These are phyloP conservation scores for Stenodema calcarata DNA, from an alignment of 2,888 invertebrate species.

Conservation along the genomic window DNA sequence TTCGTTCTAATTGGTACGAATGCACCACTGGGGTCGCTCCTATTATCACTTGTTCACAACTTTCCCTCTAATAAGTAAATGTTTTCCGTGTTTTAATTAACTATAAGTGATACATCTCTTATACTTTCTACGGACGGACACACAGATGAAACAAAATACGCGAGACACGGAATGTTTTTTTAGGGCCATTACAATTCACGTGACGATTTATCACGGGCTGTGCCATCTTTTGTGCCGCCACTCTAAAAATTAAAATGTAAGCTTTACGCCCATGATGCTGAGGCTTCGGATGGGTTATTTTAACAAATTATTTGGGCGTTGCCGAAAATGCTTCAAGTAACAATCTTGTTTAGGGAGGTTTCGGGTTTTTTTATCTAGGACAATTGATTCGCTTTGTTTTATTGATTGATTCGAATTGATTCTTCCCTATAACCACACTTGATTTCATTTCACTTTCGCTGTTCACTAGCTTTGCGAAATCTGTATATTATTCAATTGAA, in stretches of 20 bases:
- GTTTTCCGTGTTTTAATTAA: conserved; percentile 2
- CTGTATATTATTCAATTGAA: no score
- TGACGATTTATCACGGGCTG: not conserved
- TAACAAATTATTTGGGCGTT: no score
- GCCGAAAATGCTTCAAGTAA: no score
- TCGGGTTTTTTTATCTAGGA: no score
- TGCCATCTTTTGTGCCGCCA: not conserved
- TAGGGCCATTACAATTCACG: not conserved
- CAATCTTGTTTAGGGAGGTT: no score
- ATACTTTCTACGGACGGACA: not conserved
- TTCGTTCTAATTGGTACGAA: not conserved
- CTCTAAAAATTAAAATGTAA: not conserved
- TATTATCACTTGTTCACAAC: not conserved
- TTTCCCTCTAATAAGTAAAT: not conserved
- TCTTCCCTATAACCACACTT: no score
- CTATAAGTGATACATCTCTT: not conserved
- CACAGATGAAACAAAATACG: not conserved
- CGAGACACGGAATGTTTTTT: not conserved
- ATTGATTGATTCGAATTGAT: no score
- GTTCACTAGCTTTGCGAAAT: no score
- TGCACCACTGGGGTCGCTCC: not conserved
- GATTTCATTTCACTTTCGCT: no score
- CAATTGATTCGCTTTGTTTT: no score
- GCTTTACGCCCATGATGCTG: no score
- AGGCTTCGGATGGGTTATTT: no score